Percentiles rank a stretch among this genome's conserved stretches.
Conservation (phyloP, 1,140 invertebrate genomes). For the Drosophila neocordata region DNA sequence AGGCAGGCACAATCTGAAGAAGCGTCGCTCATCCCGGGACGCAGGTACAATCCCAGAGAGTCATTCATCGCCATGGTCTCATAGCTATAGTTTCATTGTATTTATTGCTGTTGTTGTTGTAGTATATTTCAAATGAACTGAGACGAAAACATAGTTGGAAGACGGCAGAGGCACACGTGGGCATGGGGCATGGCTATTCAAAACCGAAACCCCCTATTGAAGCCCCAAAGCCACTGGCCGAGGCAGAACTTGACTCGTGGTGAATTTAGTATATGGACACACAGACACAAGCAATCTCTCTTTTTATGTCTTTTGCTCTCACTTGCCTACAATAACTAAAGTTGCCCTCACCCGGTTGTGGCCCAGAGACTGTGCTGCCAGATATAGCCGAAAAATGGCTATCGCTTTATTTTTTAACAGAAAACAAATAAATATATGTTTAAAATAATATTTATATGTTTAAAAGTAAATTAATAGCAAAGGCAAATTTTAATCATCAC, state of each 20-base stretch:
- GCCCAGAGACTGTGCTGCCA: background rate
- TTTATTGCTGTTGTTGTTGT: background rate
- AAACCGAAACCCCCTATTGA: slow-evolving; percentile 21
- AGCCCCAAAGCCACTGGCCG: slow-evolving; percentile 34
- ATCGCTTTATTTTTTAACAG: too few relatives aligned
- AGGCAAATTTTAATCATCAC: too few relatives aligned
- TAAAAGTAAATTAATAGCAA: background rate
- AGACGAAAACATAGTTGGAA: slow-evolving; percentile 4
- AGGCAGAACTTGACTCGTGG: slow-evolving; percentile 9
- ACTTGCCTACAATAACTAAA: slow-evolving; percentile 3
- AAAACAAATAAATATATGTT: too few relatives aligned
- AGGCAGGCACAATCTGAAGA: slow-evolving; percentile 18
- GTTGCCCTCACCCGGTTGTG: slow-evolving; percentile 14
- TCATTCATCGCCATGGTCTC: slow-evolving; percentile 1
- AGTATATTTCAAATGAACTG: slow-evolving; percentile 2
- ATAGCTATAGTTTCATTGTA: background rate
- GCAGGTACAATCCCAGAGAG: slow-evolving; percentile 18
- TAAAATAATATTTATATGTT: background rate
- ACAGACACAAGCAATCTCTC: too few relatives aligned
- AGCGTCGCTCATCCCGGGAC: slow-evolving; percentile 16
- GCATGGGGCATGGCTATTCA: slow-evolving; percentile 25
- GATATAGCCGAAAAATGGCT: background rate
- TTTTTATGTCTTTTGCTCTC: background rate
- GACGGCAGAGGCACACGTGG: slow-evolving; percentile 34
- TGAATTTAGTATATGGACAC: background rate